A percentile compares a stretch with the other conserved stretches of the same genome.
Conservation (phyloP, 2,113 vertebrate genomes). For the Oxygymnocypris stewartii region DNA sequence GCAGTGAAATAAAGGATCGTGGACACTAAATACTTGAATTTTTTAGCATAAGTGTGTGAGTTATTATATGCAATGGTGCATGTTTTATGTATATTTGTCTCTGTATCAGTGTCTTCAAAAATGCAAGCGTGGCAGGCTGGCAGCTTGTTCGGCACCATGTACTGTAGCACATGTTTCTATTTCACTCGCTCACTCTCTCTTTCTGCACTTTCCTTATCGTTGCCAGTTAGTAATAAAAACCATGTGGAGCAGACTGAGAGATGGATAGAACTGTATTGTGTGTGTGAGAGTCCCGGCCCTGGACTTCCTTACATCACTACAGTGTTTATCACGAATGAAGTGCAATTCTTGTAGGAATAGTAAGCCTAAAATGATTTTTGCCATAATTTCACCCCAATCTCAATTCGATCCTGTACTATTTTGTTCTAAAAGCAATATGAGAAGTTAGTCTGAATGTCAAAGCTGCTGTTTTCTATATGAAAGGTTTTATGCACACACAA, state of each 20-base stretch:
- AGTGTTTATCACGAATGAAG: neutral
- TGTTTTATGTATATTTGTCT: slow-evolving; percentile 40
- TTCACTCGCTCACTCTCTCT: slow-evolving; percentile 47
- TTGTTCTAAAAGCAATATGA: neutral
- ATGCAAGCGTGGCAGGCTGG: slow-evolving; percentile 75
- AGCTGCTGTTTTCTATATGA: neutral
- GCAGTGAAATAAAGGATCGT: neutral
- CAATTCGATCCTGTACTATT: neutral
- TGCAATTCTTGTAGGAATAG: slow-evolving; percentile 10
- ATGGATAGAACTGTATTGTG: slow-evolving; percentile 72
- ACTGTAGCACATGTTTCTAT: slow-evolving; percentile 66
- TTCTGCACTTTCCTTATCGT: slow-evolving; percentile 56
- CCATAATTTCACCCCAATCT: neutral
- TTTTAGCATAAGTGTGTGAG: slow-evolving; percentile 14
- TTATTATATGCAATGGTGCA: neutral
- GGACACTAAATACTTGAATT: neutral
- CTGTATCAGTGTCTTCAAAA: slow-evolving; percentile 69
- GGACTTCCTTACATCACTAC: slow-evolving; percentile 22
- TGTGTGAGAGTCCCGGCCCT: slow-evolving; percentile 26
- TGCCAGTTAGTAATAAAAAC: slow-evolving; percentile 77
- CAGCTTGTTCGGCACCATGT: slow-evolving; percentile 70
- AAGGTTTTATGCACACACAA: neutral
- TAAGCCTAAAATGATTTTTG: neutral
- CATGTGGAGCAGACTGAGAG: slow-evolving; percentile 78
- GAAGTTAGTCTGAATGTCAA: neutral